A percentile compares a stretch with the other conserved stretches of the same genome.
Conservation (phyloP, 2,797 vertebrate genomes). For the Propithecus perrieri region DNA sequence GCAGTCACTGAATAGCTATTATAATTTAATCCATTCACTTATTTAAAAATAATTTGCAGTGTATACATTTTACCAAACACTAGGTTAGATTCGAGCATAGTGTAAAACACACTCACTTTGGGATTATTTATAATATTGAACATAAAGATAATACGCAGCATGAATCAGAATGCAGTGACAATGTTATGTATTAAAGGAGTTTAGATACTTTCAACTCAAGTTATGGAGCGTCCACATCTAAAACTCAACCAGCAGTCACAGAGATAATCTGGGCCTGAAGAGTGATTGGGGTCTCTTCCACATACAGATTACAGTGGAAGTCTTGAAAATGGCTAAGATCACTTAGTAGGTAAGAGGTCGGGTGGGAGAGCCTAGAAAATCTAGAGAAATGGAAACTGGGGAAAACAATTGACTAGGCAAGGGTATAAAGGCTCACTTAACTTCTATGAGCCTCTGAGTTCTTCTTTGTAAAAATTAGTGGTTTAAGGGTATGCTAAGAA, state of each 20-base stretch:
- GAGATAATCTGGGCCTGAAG: not conserved
- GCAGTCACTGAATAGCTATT: not conserved
- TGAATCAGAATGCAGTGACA: not conserved
- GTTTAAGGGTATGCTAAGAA: not conserved
- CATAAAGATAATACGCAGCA: not conserved
- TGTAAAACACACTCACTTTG: not conserved
- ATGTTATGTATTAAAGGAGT: not conserved
- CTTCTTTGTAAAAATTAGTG: not conserved
- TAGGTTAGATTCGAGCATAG: not conserved
- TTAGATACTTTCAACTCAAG: not conserved
- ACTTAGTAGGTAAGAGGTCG: not conserved
- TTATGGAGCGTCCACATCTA: too few species aligned
- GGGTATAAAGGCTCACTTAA: not conserved
- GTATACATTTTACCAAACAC: not conserved
- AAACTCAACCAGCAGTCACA: not conserved
- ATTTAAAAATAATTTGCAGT: not conserved
- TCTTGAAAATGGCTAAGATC: not conserved
- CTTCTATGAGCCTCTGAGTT: not conserved
- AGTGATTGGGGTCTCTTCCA: not conserved
- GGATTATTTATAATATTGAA: not conserved
- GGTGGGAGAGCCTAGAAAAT: not conserved
- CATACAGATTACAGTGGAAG: not conserved
- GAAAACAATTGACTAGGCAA: not conserved
- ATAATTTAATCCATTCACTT: not conserved
- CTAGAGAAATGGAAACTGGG: not conserved